Evolutionary conservation across 2,113 vertebrate species (phyloP), one percentile per base, ranked within the genome.

Genomic region (Prietella phreatophila): DNA sequence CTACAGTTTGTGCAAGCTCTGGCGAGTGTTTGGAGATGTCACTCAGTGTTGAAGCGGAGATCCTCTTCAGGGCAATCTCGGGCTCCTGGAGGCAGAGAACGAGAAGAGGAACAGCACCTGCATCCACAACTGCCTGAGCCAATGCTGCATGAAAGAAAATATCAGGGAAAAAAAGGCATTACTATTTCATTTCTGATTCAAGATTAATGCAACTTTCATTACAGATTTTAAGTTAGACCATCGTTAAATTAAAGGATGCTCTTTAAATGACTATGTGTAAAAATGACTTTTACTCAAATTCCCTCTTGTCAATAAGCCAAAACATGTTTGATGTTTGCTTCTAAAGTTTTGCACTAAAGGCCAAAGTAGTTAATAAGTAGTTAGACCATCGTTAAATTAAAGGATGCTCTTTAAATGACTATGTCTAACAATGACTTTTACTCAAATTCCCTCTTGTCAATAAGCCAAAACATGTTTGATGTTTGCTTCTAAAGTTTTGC

Each of bases 21-120:
- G 96, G 96, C 60, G 96, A 97, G 95, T 99, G 98, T 95, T 98
- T 99, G 93, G 94, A 94, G 92, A 98, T 96, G 95, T 99, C 98
- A 85, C 97, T 97, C 91, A 99, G 94, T 87, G 96, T 95, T 7
- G 97, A 98, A 85, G 97, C 97, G 30, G 97, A 96, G 90, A 98
- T 96, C 95, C 97, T 97, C 95, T 99, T 99, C 93, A 99, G 94
- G 93, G 97, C 95, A 69, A 97, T 93, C 95, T 99, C 97, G 67
- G 98, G 98, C 94, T 99, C 97, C 93, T 96, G 95, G 92, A 99
- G 95, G 94, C 97, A 97, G 89, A 99, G 92, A 83, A 99, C 96
- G 92, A 99, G 95, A 90, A 99, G 95, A 91, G 97, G 98, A 90
- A 97, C 95, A 5, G 97, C 96, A 90, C 97, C 98, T 8, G 96